Evolutionary conservation across 1,140 invertebrate species (phyloP).

Genomic region (Bradynema listronoti): DNA sequence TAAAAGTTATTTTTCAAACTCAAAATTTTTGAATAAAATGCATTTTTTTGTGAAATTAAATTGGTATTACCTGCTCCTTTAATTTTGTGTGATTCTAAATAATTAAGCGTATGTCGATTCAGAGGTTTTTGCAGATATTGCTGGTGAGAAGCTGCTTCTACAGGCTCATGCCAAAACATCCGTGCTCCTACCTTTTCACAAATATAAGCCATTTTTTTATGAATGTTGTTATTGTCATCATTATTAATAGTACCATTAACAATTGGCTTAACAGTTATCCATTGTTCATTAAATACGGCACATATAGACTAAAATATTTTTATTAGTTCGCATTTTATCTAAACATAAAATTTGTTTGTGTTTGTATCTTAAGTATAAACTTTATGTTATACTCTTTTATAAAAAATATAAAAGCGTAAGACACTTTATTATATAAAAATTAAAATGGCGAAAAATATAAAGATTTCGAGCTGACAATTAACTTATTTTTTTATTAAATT

Average conservation of each 20-base stretch:
- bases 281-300: slow-evolving; percentile 11
- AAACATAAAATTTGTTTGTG: slow-evolving; percentile 1
- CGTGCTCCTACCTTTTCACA: not conserved
- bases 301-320: slow-evolving; percentile 3
- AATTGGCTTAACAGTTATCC: not conserved
- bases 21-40: not conserved
- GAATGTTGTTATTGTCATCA: too few species aligned
- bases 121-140: not conserved
- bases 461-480: too few species aligned
- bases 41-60: not conserved
- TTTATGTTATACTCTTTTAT: not conserved
- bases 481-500: too few species aligned
- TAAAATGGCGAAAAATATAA: too few species aligned
- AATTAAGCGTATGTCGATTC: not conserved
- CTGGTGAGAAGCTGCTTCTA: not conserved
- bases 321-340: too few species aligned
- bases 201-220: too few species aligned
- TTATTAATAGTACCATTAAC: too few species aligned
- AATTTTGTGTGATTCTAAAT: not conserved
- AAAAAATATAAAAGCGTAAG: too few species aligned
- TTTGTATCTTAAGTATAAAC: slow-evolving; percentile 9
- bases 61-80: not conserved
- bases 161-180: not conserved
- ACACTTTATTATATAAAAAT: too few species aligned
- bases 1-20: too few species aligned